A percentile compares a stretch with the other conserved stretches of the same genome.
Conservation (phyloP, 2,113 vertebrate genomes). For the Emydocephalus ijimae region DNA sequence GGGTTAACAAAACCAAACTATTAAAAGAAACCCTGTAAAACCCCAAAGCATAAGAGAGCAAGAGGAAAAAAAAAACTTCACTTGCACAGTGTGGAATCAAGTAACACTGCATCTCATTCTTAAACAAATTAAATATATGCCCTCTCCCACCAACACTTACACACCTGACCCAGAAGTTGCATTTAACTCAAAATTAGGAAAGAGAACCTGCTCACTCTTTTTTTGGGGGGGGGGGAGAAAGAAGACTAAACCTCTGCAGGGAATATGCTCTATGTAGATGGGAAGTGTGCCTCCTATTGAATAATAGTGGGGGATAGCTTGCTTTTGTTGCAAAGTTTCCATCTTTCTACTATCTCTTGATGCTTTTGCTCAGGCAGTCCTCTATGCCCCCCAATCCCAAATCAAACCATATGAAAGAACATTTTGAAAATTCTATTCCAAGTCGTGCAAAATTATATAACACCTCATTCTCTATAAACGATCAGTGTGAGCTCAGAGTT, state of each 20-base stretch:
- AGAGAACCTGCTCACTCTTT: conserved; percentile 32
- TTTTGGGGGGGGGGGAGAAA: conserved; percentile 15
- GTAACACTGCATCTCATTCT: not conserved
- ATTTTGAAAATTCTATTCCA: conserved; percentile 45
- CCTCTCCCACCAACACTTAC: not conserved
- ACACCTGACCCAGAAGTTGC: conserved; percentile 27
- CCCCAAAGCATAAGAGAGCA: conserved; percentile 10
- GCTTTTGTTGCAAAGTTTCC: conserved; percentile 28
- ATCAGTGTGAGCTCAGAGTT: conserved; percentile 67
- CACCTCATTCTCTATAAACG: conserved; percentile 53
- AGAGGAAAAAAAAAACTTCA: conserved; percentile 20
- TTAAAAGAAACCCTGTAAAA: conserved; percentile 5
- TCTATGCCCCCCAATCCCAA: conserved; percentile 2
- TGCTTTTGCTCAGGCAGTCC: conserved; percentile 37
- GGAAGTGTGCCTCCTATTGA: conserved; percentile 44
- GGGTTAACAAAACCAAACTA: conserved; percentile 31
- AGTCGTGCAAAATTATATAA: conserved; percentile 37
- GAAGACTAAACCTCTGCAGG: conserved; percentile 46
- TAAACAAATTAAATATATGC: not conserved
- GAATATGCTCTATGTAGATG: conserved; percentile 55
- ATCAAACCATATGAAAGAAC: conserved; percentile 50
- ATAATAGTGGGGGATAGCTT: conserved; percentile 40
- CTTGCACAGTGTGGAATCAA: conserved; percentile 26
- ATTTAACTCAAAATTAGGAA: conserved; percentile 44
- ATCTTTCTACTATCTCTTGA: conserved; percentile 29